Conservation (phyloP, 1,140 invertebrate species). For the Hypothenemus hampei region DNA sequence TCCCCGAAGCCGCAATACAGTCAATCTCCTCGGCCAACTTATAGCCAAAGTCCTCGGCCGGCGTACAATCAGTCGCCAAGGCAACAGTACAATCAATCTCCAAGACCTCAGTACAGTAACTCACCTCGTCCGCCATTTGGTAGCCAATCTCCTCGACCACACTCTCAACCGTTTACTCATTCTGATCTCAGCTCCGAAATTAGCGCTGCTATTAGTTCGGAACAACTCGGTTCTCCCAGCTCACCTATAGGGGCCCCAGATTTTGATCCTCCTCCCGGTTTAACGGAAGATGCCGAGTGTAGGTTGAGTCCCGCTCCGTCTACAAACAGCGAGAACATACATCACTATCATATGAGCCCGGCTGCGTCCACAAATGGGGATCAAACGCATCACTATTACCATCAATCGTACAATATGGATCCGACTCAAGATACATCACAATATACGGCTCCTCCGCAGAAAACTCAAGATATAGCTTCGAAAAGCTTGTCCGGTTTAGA, state of each 20-base stretch:
- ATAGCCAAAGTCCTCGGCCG: slow-evolving; percentile 54
- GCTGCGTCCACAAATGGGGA: slow-evolving; percentile 42
- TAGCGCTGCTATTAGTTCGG: slow-evolving; percentile 69
- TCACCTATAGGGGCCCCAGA: slow-evolving; percentile 68
- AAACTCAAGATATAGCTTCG: slow-evolving; percentile 69
- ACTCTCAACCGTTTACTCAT: slow-evolving; percentile 62
- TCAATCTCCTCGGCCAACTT: slow-evolving; percentile 36
- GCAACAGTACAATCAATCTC: slow-evolving; percentile 52
- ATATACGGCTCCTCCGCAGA: slow-evolving; percentile 43
- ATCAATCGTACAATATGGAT: slow-evolving; percentile 40
- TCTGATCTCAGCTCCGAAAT: slow-evolving; percentile 73
- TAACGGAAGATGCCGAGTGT: slow-evolving; percentile 54
- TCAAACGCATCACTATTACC: slow-evolving; percentile 36
- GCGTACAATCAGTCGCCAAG: slow-evolving; percentile 58
- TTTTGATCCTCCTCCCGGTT: slow-evolving; percentile 67
- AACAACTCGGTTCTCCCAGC: slow-evolving; percentile 57
- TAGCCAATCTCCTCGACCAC: slow-evolving; percentile 55
- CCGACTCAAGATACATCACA: slow-evolving; percentile 32
- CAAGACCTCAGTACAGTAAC: slow-evolving; percentile 56
- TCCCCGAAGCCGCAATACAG: slow-evolving; percentile 39
- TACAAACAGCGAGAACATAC: slow-evolving; percentile 41
- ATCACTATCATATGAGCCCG: slow-evolving; percentile 45
- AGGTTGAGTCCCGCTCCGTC: slow-evolving; percentile 50
- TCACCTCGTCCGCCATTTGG: slow-evolving; percentile 54
- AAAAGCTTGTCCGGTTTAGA: slow-evolving; percentile 85